Evolutionary conservation across 2,888 invertebrate species (phyloP).

Genomic region (Brachypterus glaber): DNA sequence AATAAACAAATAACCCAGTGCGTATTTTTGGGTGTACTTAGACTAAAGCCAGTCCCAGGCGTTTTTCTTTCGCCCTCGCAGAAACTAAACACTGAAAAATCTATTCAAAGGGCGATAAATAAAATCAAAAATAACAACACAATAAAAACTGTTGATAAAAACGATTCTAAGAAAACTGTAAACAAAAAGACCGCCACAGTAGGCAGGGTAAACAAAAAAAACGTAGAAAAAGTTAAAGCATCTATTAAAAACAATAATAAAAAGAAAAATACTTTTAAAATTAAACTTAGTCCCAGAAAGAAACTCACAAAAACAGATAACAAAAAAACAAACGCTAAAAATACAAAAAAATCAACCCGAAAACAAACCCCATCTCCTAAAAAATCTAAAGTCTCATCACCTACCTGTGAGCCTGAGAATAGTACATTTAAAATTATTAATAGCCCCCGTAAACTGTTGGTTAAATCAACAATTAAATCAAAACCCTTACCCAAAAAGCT

Average conservation of each 20-base stretch:
- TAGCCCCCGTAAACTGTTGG: too few relatives aligned
- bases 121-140: constrained; percentile 16
- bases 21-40: constrained; percentile 27
- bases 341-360: too few relatives aligned
- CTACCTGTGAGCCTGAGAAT: too few relatives aligned
- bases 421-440: too few relatives aligned
- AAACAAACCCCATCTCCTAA: too few relatives aligned
- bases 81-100: constrained; percentile 9
- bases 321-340: too few relatives aligned
- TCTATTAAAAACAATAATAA: constrained; percentile 17
- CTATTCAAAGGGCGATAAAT: constrained; percentile 1
- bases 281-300: constrained; percentile 16
- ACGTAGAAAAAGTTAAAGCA: constrained; percentile 16
- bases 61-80: constrained; percentile 17
- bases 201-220: constrained; percentile 19
- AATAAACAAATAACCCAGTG: constrained; percentile 26
- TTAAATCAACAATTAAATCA: too few relatives aligned
- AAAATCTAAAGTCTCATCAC: too few relatives aligned
- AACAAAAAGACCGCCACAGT: constrained; percentile 8
- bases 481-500: constrained; percentile 2
- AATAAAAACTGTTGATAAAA: constrained; percentile 16
- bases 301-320: constrained; percentile 7
- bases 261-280: constrained; percentile 14
- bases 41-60: constrained; percentile 26
- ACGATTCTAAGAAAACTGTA: constrained; percentile 12